Evolutionary conservation across 1,140 invertebrate species (phyloP).

Genomic region (Trichoplusia ni): DNA sequence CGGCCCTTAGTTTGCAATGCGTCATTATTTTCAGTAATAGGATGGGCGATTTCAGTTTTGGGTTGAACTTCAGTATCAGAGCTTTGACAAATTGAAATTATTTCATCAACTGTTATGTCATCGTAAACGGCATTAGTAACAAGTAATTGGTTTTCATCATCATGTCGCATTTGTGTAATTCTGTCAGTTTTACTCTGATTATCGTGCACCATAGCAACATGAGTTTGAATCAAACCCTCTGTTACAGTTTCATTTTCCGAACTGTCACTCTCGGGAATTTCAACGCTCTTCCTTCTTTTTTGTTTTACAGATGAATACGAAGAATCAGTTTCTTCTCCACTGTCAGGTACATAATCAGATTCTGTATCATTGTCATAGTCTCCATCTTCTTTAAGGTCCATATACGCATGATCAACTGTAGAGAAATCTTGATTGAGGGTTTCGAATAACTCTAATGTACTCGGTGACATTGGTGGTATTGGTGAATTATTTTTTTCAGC

Average conservation of each 20-base stretch:
- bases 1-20: conserved; percentile 25
- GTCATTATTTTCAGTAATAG: conserved; percentile 28
- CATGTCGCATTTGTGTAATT: conserved; percentile 8
- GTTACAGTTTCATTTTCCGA: conserved; percentile 27
- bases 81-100: conserved; percentile 22
- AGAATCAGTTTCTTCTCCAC: conserved; percentile 27
- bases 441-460: not conserved
- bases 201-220: conserved; percentile 23
- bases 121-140: conserved; percentile 9
- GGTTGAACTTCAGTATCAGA: conserved; percentile 11
- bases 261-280: conserved; percentile 26
- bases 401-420: not conserved
- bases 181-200: conserved; percentile 12
- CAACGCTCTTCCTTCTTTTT: conserved; percentile 21
- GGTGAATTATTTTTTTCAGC: not conserved
- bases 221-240: conserved; percentile 20
- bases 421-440: not conserved
- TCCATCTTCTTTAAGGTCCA: conserved; percentile 30
- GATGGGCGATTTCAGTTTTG: conserved; percentile 9
- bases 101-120: conserved; percentile 18
- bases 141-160: not conserved
- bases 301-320: conserved; percentile 24
- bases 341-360: conserved; percentile 29
- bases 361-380: conserved; percentile 24
- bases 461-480: not conserved